Conservation (phyloP, 1,140 invertebrate species). For the Mylabris phalerata region DNA sequence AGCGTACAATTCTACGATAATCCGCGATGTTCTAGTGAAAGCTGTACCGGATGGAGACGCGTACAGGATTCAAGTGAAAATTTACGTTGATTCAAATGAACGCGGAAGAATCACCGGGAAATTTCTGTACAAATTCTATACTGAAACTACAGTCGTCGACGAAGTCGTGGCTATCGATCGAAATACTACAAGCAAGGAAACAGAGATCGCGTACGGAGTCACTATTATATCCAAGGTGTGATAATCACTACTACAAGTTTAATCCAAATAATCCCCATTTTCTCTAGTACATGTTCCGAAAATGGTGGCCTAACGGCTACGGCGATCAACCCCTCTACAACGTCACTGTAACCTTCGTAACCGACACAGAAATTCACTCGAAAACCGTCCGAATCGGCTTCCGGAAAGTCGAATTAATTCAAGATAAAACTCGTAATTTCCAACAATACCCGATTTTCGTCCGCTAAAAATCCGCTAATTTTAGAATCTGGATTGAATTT, state of each 20-base stretch:
- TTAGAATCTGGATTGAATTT: slow-evolving; percentile 65
- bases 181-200: slow-evolving; percentile 4
- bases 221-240: no score
- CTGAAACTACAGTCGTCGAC: slow-evolving; percentile 8
- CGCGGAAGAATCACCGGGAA: slow-evolving; percentile 11
- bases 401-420: slow-evolving; percentile 72
- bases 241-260: no score
- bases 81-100: slow-evolving; percentile 27
- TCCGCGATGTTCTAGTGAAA: slow-evolving; percentile 46
- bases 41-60: slow-evolving; percentile 28
- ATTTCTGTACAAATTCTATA: slow-evolving; percentile 14
- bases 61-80: slow-evolving; percentile 43
- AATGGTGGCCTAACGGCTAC: slow-evolving; percentile 96
- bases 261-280: background rate
- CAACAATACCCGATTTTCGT: slow-evolving; percentile 30
- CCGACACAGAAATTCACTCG: slow-evolving; percentile 35
- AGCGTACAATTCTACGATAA: slow-evolving; percentile 42
- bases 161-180: slow-evolving; percentile 16
- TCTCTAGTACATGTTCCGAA: slow-evolving; percentile 46
- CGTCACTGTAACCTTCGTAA: slow-evolving; percentile 49
- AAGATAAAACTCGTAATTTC: slow-evolving; percentile 52
- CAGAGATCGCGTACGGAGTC: slow-evolving; percentile 5
- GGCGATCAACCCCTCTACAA: slow-evolving; percentile 90
- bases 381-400: slow-evolving; percentile 70
- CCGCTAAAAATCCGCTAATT: background rate